A percentile compares a stretch with the other conserved stretches of the same genome.
These are phyloP conservation scores for Sarcophaga subvicina DNA, from an alignment of 2,888 invertebrate species.

Conservation along the genomic window DNA sequence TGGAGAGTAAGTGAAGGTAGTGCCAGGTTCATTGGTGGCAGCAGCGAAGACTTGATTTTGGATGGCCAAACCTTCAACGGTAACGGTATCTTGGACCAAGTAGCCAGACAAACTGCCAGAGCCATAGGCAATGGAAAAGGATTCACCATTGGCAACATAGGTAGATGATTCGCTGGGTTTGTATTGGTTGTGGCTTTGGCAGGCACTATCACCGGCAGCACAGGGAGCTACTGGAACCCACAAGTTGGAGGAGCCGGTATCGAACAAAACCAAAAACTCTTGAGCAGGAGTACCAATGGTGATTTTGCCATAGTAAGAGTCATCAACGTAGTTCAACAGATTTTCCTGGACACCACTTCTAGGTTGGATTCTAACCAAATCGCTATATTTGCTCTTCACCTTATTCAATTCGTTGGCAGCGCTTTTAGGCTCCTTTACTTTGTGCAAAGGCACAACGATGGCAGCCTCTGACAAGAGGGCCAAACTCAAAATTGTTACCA, in stretches of 20 bases:
- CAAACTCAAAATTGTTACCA: constrained; percentile 80
- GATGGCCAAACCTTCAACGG: constrained; percentile 86
- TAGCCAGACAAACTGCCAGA: constrained; percentile 97
- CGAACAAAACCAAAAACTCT: constrained; percentile 96
- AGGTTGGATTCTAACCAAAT: neutral
- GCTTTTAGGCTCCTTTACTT: constrained; percentile 52
- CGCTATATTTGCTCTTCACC: constrained; percentile 39
- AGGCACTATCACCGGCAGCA: constrained; percentile 94
- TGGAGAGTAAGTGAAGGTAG: constrained; percentile 96
- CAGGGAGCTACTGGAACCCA: constrained; percentile 99
- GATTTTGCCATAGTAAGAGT: constrained; percentile 97
- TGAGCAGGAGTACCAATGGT: constrained; percentile 95
- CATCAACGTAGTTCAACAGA: constrained; percentile 90
- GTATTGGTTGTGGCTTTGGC: constrained; percentile 97
- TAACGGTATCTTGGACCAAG: constrained; percentile 93
- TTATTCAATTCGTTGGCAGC: constrained; percentile 51
- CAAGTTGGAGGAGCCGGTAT: constrained; percentile 94
- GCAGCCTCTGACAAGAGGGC: constrained; percentile 62
- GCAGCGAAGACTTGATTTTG: constrained; percentile 95
- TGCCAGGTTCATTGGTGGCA: constrained; percentile 94
- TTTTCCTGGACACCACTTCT: constrained; percentile 38
- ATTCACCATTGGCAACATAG: constrained; percentile 93
- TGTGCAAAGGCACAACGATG: constrained; percentile 54
- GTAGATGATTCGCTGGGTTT: constrained; percentile 91
- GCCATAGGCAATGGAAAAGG: constrained; percentile 96